phyloP scores from a whole-genome alignment of 2,113 vertebrate species.

The Alosa alosa region DNA sequence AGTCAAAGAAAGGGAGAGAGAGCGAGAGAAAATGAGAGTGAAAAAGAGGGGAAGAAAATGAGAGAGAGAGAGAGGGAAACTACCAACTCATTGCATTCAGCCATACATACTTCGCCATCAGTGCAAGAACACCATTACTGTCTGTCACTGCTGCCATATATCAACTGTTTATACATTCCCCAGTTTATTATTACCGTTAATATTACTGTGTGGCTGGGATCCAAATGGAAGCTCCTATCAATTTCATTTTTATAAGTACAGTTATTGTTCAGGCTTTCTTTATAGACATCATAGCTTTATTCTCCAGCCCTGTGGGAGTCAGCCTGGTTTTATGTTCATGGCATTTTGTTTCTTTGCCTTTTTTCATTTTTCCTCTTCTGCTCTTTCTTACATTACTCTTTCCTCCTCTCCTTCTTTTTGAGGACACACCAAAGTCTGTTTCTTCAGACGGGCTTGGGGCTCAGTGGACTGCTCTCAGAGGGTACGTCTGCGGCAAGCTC shows the following conservation, averaged over 20 bases:
- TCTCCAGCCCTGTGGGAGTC: conserved; percentile 54
- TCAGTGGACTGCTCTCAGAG: no score
- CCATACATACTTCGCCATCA: not conserved
- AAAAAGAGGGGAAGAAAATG: not conserved
- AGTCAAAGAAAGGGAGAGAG: not conserved
- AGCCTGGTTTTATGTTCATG: no score
- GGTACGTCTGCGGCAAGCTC: no score
- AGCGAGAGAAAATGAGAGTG: not conserved
- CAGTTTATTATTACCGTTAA: conserved; percentile 22
- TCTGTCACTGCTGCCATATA: conserved; percentile 56
- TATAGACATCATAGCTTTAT: conserved; percentile 61
- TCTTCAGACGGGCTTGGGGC: no score
- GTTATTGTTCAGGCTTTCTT: conserved; percentile 61
- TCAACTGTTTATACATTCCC: conserved; percentile 19
- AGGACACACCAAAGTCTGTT: no score
- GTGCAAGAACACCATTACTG: conserved; percentile 52
- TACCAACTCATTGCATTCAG: no score
- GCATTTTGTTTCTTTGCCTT: conserved; percentile 42
- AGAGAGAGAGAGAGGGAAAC: conserved; percentile 17
- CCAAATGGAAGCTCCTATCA: conserved; percentile 58
- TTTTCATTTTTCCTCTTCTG: conserved; percentile 37
- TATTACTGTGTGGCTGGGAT: conserved; percentile 60
- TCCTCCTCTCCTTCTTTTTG: not conserved
- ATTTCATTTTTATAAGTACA: conserved; percentile 54
- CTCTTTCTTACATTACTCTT: not conserved